A percentile compares a stretch with the other conserved stretches of the same genome.
These are phyloP conservation scores for Conus ventricosus DNA, from an alignment of 1,140 invertebrate species.

Conservation along the genomic window DNA sequence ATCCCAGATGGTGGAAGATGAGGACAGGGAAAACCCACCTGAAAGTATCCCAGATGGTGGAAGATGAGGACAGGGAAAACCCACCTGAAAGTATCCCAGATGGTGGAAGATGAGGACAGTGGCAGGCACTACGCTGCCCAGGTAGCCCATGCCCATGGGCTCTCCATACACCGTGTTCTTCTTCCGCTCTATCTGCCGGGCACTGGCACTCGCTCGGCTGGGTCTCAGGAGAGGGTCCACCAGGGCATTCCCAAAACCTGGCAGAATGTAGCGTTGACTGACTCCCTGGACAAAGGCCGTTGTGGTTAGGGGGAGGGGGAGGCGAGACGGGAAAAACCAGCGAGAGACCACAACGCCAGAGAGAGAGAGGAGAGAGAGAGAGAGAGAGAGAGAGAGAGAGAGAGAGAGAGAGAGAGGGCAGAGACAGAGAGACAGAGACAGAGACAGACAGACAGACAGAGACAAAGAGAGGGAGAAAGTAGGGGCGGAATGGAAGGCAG, in stretches of 20 bases:
- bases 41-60: slow-evolving; percentile 55
- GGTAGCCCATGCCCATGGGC: slow-evolving; percentile 65
- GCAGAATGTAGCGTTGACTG: slow-evolving; percentile 64
- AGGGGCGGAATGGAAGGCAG: too few species aligned
- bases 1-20: too few species aligned
- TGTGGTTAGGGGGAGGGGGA: background rate
- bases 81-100: slow-evolving; percentile 54
- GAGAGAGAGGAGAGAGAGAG: too few species aligned
- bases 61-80: background rate
- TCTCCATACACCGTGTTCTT: slow-evolving; percentile 65
- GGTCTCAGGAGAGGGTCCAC: slow-evolving; percentile 58
- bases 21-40: background rate
- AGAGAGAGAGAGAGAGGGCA: too few species aligned
- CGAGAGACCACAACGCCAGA: too few species aligned
- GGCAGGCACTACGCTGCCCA: slow-evolving; percentile 61
- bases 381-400: too few species aligned
- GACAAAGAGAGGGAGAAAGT: too few species aligned
- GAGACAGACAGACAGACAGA: too few species aligned
- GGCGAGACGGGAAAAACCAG: too few species aligned
- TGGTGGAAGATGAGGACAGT: slow-evolving; percentile 56
- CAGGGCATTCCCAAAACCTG: slow-evolving; percentile 64
- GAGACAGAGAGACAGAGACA: too few species aligned
- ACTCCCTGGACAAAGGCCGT: slow-evolving; percentile 42
- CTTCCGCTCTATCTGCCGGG: slow-evolving; percentile 57
- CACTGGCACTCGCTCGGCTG: slow-evolving; percentile 41